Evolutionary conservation across 1,140 invertebrate species (phyloP).

Genomic region (Atta texana): DNA sequence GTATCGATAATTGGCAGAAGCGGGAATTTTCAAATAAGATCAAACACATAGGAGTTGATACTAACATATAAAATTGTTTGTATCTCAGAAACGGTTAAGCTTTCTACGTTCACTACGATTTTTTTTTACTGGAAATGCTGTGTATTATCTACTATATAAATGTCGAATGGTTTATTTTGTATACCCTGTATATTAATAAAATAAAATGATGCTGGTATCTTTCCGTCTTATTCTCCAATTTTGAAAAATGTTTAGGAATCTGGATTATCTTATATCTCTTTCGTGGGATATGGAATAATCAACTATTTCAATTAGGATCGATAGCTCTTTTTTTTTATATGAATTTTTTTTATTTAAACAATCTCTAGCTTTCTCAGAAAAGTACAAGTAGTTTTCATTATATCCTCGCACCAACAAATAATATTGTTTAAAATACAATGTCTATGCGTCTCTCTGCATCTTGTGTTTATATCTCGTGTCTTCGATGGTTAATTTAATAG

Average conservation of each 20-base stretch:
- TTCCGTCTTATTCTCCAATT: neutral
- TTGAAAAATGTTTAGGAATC: neutral
- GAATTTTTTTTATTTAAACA: constrained; percentile 80
- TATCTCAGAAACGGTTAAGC: too few relatives aligned
- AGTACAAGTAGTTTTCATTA: constrained; percentile 76
- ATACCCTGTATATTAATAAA: neutral
- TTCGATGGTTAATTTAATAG: constrained; percentile 34
- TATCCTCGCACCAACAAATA: constrained; percentile 77
- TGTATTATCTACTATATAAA: too few relatives aligned
- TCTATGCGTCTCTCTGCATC: constrained; percentile 63
- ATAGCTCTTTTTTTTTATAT: constrained; percentile 56
- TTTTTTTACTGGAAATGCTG: too few relatives aligned
- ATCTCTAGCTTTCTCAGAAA: constrained; percentile 75
- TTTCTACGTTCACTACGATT: too few relatives aligned
- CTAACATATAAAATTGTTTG: too few relatives aligned
- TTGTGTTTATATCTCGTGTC: constrained; percentile 53
- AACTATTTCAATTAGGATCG: neutral
- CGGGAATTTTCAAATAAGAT: too few relatives aligned
- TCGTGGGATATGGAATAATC: neutral
- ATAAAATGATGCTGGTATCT: neutral
- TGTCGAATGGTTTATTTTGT: too few relatives aligned
- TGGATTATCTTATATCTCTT: neutral
- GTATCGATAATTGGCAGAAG: too few relatives aligned
- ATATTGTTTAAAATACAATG: constrained; percentile 74
- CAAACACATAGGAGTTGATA: too few relatives aligned